Percentiles rank a stretch among this genome's conserved stretches.
Conservation (phyloP, 2,888 invertebrate genomes). For the Ypsolopha sequella region DNA sequence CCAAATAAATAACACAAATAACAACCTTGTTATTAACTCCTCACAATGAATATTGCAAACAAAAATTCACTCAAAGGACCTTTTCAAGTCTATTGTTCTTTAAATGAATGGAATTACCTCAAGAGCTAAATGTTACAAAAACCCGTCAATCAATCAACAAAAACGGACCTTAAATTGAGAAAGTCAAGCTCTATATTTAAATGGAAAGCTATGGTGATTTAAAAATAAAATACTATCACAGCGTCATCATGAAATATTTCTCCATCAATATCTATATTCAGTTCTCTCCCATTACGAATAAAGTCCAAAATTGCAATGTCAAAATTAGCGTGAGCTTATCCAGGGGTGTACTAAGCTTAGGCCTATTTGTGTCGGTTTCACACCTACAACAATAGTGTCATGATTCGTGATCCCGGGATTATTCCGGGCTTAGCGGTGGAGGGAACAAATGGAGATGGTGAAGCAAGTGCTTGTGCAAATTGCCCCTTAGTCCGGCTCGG, state of each 20-base stretch:
- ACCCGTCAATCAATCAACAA: too few relatives aligned
- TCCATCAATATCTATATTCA: constrained; percentile 10
- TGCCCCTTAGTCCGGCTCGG: constrained; percentile 1
- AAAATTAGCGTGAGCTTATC: constrained; percentile 9
- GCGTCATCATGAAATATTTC: constrained; percentile 16
- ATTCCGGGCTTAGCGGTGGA: constrained; percentile 60
- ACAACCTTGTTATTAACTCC: constrained; percentile 51
- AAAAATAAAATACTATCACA: constrained; percentile 28
- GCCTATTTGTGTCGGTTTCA: constrained; percentile 71
- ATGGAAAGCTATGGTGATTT: constrained; percentile 13
- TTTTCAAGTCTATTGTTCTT: constrained; percentile 26
- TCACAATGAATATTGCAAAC: constrained; percentile 42
- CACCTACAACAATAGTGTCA: constrained; percentile 72
- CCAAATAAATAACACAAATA: constrained; percentile 19
- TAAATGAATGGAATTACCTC: constrained; percentile 3
- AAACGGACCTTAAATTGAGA: too few relatives aligned
- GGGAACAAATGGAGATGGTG: constrained; percentile 61
- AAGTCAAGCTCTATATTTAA: too few relatives aligned
- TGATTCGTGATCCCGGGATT: constrained; percentile 68
- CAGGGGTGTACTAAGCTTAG: constrained; percentile 39
- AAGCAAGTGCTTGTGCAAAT: constrained; percentile 36
- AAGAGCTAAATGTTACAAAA: too few relatives aligned
- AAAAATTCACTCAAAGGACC: constrained; percentile 43
- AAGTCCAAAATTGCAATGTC: constrained; percentile 12
- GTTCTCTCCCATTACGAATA: background rate